Conservation (phyloP, 2,113 vertebrate species). For the Oreocharis arfaki region DNA sequence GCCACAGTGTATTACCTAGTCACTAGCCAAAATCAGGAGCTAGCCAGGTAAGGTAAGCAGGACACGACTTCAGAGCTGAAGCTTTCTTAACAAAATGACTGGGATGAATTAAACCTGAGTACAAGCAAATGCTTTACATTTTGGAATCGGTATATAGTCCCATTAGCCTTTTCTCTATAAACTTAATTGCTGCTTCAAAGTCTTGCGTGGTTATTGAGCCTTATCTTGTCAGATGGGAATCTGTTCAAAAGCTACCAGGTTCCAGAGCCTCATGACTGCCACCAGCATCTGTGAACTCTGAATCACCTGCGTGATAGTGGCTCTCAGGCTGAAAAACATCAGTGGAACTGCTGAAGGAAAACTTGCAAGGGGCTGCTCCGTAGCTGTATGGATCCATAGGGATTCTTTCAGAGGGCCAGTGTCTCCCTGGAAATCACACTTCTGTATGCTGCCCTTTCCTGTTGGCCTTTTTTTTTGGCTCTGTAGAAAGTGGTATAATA, state of each 20-base stretch:
- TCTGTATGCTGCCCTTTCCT: neutral
- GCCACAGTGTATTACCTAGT: neutral
- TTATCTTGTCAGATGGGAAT: neutral
- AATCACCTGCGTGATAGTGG: neutral
- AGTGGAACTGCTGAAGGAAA: neutral
- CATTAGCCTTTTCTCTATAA: neutral
- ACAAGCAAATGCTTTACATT: neutral
- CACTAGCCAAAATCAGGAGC: accelerated
- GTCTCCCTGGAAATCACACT: neutral
- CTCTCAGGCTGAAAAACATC: neutral
- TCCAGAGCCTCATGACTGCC: neutral
- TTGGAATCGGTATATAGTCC: neutral
- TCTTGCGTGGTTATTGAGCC: neutral
- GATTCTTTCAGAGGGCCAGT: neutral
- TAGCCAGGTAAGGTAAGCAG: neutral
- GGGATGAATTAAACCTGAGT: neutral
- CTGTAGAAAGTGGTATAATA: neutral
- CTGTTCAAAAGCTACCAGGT: accelerated
- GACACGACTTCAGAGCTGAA: neutral
- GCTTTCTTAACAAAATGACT: neutral
- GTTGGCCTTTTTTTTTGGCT: neutral
- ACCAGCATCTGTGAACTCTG: neutral
- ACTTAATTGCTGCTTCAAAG: neutral
- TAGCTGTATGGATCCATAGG: neutral
- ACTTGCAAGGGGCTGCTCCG: neutral